Evolutionary conservation across 1,140 invertebrate species (phyloP).

Genomic region (Heliothis subflexa): DNA sequence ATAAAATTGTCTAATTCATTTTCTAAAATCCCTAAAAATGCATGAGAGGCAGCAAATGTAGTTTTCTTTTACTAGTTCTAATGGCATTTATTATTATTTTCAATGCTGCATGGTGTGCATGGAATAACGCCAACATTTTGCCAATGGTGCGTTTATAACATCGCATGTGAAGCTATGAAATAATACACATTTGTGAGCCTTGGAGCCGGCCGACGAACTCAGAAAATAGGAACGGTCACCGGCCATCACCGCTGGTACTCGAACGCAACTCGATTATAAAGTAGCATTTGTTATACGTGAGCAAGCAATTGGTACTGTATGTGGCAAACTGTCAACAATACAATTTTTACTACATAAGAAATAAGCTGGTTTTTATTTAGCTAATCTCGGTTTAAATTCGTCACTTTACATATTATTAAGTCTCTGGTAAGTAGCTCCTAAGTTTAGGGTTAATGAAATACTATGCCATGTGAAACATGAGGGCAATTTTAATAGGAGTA

Average conservation of each 20-base stretch:
- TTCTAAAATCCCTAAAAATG: too few species aligned
- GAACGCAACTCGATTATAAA: constrained; percentile 41
- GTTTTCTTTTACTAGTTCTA: neutral
- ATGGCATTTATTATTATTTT: neutral
- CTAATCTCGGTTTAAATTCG: too few species aligned
- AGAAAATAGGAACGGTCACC: constrained; percentile 53
- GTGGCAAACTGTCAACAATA: neutral
- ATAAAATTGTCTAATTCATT: too few species aligned
- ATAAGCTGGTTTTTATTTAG: too few species aligned
- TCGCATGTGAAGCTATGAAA: constrained; percentile 40
- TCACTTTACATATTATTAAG: too few species aligned
- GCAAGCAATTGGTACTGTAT: constrained; percentile 6
- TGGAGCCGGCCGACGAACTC: constrained; percentile 53
- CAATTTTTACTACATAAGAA: neutral
- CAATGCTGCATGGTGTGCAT: neutral
- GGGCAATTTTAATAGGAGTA: neutral
- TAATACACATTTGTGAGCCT: constrained; percentile 53
- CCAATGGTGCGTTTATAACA: constrained; percentile 25
- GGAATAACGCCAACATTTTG: constrained; percentile 30
- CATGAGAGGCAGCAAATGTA: too few species aligned
- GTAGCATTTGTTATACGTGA: constrained; percentile 9
- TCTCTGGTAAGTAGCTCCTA: too few species aligned
- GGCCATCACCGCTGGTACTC: constrained; percentile 37
- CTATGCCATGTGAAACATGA: neutral
- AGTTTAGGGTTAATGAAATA: neutral